These are phyloP conservation scores for Echinometra lucunter DNA, from an alignment of 53 echinoderm and acorn worm species.

Conservation along the genomic window DNA sequence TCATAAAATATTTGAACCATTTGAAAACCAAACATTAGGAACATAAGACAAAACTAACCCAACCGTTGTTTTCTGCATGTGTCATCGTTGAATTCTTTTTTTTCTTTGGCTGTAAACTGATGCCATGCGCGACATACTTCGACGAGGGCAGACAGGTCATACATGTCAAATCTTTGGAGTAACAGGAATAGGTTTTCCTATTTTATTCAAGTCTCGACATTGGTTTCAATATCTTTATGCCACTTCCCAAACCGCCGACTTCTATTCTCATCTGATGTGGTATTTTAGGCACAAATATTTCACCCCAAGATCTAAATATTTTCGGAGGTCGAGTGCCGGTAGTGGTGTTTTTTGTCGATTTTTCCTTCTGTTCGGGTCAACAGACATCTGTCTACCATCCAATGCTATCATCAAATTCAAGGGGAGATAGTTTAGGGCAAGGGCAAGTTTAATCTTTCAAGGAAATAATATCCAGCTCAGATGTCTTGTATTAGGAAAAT, in stretches of 20 bases:
- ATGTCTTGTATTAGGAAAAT: conserved; percentile 1
- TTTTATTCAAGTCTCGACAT: not conserved
- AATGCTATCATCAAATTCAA: not conserved
- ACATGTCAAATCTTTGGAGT: not conserved
- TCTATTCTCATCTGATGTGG: conserved; percentile 17
- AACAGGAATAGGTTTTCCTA: not conserved
- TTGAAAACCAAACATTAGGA: too few relatives aligned
- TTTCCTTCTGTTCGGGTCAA: not conserved
- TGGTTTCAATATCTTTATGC: conserved; percentile 26
- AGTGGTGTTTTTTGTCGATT: not conserved
- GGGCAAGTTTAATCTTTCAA: not conserved
- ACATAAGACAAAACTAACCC: not conserved
- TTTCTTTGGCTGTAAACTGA: not conserved
- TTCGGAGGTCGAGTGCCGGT: conserved; percentile 34
- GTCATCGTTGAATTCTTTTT: not conserved
- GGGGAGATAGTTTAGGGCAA: not conserved
- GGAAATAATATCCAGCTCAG: not conserved
- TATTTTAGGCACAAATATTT: conserved; percentile 49
- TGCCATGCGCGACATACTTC: not conserved
- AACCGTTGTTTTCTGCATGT: not conserved
- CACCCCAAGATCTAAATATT: conserved; percentile 46
- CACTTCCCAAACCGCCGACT: conserved; percentile 34
- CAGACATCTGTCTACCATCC: not conserved
- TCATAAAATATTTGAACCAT: too few relatives aligned
- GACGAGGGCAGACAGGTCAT: conserved; percentile 6